phyloP scores from a whole-genome alignment of 1,140 invertebrate species.

The Pteromalus puparum region DNA sequence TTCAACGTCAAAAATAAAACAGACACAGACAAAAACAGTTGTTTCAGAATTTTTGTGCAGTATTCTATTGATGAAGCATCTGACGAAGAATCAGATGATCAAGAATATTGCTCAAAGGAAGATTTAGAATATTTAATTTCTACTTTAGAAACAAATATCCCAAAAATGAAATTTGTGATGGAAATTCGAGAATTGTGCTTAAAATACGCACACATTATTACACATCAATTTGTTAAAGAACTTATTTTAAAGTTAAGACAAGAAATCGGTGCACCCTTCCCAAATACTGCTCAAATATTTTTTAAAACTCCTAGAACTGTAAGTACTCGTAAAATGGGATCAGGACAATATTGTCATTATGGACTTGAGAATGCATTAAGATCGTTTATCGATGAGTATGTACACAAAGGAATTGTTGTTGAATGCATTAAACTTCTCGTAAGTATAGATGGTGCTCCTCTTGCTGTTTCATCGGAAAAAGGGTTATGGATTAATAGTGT shows the following conservation, averaged over 20 bases:
- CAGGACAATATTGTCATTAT: conserved; percentile 51
- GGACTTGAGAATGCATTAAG: conserved; percentile 39
- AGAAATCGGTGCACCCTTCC: conserved; percentile 14
- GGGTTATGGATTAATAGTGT: conserved; percentile 62
- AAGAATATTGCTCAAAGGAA: no score
- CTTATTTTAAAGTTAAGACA: not conserved
- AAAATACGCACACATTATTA: not conserved
- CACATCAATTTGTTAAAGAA: not conserved
- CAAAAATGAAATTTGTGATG: not conserved
- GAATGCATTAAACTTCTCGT: not conserved
- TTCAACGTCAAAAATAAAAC: no score
- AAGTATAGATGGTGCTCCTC: conserved; percentile 56
- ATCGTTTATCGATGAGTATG: conserved; percentile 15
- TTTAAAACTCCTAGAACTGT: conserved; percentile 39
- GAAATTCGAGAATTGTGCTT: not conserved
- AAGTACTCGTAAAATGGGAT: conserved; percentile 7
- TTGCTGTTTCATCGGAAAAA: conserved; percentile 51
- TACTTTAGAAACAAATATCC: not conserved
- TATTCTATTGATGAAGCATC: no score
- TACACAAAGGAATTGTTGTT: not conserved
- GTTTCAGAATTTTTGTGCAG: no score
- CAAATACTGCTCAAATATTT: conserved; percentile 27
- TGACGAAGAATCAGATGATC: no score
- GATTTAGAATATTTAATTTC: no score
- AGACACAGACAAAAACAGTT: no score